phyloP scores from a whole-genome alignment of 2,888 invertebrate genomes.

The Dolomedes plantarius region DNA sequence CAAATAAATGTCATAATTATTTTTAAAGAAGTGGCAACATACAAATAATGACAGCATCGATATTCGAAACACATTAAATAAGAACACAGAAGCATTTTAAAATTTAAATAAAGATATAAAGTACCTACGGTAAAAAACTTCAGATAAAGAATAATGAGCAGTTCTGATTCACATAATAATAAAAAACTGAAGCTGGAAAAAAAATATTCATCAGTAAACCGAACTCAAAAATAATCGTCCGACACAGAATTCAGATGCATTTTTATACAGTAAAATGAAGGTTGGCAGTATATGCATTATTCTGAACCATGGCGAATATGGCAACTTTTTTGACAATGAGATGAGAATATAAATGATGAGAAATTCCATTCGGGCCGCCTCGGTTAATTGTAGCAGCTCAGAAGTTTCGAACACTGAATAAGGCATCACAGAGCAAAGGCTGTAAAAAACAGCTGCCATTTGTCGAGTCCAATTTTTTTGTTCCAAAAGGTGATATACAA shows the following conservation, averaged over 20 bases:
- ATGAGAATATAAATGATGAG: conserved; percentile 55
- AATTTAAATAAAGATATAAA: conserved; percentile 10
- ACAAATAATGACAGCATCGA: neutral
- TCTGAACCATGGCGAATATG: conserved; percentile 51
- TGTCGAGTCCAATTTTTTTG: neutral
- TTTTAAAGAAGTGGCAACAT: too few relatives aligned
- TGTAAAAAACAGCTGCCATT: conserved; percentile 52
- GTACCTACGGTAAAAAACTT: conserved; percentile 13
- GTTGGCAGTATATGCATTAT: conserved; percentile 64
- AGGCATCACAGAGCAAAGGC: conserved; percentile 69
- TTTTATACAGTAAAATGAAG: conserved; percentile 53
- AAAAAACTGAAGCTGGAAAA: conserved; percentile 15
- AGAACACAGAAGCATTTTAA: conserved; percentile 1
- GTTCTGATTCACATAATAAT: conserved; percentile 21
- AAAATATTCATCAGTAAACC: neutral
- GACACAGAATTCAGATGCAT: conserved; percentile 22
- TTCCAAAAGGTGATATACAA: neutral
- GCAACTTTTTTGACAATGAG: conserved; percentile 54
- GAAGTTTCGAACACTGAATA: conserved; percentile 50
- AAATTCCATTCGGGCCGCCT: conserved; percentile 15
- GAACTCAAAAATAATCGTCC: conserved; percentile 9
- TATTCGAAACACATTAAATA: neutral
- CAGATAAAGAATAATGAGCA: conserved; percentile 26
- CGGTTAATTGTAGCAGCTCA: conserved; percentile 10
- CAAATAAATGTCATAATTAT: too few relatives aligned